These are phyloP conservation scores for Dendropsophus ebraccatus DNA, from an alignment of 2,113 vertebrate genomes.

Conservation along the genomic window DNA sequence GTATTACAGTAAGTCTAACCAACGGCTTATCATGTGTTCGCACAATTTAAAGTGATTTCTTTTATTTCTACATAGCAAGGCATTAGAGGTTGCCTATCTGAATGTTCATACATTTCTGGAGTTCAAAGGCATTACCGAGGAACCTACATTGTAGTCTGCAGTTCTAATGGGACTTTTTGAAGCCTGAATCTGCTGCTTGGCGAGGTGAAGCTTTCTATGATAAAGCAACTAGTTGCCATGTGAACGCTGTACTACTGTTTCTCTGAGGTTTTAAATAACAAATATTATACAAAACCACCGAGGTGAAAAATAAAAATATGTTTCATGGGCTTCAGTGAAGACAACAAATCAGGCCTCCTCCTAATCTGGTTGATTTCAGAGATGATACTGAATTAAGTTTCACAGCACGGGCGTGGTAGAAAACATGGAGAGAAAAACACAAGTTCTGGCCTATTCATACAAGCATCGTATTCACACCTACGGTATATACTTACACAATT, in stretches of 20 bases:
- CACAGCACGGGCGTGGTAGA: background rate
- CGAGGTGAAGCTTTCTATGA: slow-evolving; percentile 40
- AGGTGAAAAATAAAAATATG: slow-evolving; percentile 32
- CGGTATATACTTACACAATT: background rate
- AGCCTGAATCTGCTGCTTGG: slow-evolving; percentile 39
- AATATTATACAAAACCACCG: slow-evolving; percentile 32
- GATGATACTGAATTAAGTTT: background rate
- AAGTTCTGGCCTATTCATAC: background rate
- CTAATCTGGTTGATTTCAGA: background rate
- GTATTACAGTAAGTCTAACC: background rate
- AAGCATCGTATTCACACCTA: background rate
- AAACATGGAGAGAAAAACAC: background rate
- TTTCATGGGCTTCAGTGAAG: background rate
- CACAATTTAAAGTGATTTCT: background rate
- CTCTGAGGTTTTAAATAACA: slow-evolving; percentile 38
- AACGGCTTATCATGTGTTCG: background rate
- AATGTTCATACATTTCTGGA: background rate
- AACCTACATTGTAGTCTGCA: background rate
- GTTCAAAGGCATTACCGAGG: slow-evolving; percentile 4
- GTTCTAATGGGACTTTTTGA: slow-evolving; percentile 49
- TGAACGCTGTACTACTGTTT: slow-evolving; percentile 14
- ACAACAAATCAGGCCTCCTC: background rate
- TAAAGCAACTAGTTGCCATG: slow-evolving; percentile 50
- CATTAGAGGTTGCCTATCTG: background rate
- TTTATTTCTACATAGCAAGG: background rate